Conservation (phyloP, 64 coral and sea anemone genomes). For the Dendronephthya gigantea region DNA sequence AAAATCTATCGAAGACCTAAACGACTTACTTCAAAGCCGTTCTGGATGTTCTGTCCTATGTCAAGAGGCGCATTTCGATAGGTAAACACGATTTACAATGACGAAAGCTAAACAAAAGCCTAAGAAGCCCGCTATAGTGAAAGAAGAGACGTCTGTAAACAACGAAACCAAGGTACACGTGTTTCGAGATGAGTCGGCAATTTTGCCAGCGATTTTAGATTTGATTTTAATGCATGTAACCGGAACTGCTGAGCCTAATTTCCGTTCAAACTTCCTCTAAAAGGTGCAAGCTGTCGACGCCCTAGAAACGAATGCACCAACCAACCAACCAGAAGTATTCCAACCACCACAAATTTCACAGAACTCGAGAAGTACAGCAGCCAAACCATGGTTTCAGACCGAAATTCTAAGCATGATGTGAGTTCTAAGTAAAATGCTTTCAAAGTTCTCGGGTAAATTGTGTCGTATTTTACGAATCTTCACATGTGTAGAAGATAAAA, state of each 20-base stretch:
- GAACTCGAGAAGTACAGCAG: neutral
- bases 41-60: neutral
- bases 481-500: neutral
- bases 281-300: neutral
- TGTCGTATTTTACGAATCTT: neutral
- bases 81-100: neutral
- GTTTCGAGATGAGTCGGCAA: neutral
- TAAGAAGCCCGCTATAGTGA: neutral
- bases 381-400: neutral
- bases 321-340: neutral
- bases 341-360: neutral
- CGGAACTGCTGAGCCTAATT: neutral
- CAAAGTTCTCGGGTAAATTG: neutral
- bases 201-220: neutral
- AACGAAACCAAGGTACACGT: neutral
- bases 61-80: neutral
- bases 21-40: neutral
- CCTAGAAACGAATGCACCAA: neutral
- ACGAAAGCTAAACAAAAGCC: slow-evolving; percentile 1
- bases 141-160: neutral
- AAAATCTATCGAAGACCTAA: neutral
- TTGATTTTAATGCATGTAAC: neutral
- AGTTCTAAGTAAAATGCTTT: neutral
- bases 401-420: slow-evolving; percentile 15
- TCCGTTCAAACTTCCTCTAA: neutral